These are phyloP conservation scores for Salticus scenicus DNA, from an alignment of 2,888 invertebrate genomes.

Conservation along the genomic window DNA sequence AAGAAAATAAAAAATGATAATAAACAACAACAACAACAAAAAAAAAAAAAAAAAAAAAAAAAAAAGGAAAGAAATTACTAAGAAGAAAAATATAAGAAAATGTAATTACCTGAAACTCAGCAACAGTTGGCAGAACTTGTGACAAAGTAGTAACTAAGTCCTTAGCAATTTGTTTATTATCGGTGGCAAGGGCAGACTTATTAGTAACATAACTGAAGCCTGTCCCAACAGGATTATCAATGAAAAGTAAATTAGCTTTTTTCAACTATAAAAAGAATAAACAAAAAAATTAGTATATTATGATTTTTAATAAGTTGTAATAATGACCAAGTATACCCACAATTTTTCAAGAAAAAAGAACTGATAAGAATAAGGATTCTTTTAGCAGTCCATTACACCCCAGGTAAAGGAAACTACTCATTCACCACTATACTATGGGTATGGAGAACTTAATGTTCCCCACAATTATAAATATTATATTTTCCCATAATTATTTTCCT, in stretches of 20 bases:
- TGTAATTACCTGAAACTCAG: conserved; percentile 80
- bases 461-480: too few relatives aligned
- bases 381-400: too few relatives aligned
- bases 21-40: too few relatives aligned
- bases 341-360: neutral
- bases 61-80: too few relatives aligned
- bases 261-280: conserved; percentile 81
- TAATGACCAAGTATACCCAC: neutral
- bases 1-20: too few relatives aligned
- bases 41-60: too few relatives aligned
- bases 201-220: conserved; percentile 88
- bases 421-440: too few relatives aligned
- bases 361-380: too few relatives aligned
- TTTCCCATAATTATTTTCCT: too few relatives aligned
- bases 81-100: too few relatives aligned
- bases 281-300: neutral
- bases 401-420: too few relatives aligned
- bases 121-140: conserved; percentile 82
- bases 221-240: conserved; percentile 93
- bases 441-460: too few relatives aligned
- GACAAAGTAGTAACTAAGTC: conserved; percentile 86
- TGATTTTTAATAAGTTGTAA: neutral
- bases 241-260: conserved; percentile 87
- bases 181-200: conserved; percentile 78
- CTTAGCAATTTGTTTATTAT: conserved; percentile 82